Evolutionary conservation across 2,113 vertebrate species (phyloP).

Genomic region (Pteruthius melanotis): DNA sequence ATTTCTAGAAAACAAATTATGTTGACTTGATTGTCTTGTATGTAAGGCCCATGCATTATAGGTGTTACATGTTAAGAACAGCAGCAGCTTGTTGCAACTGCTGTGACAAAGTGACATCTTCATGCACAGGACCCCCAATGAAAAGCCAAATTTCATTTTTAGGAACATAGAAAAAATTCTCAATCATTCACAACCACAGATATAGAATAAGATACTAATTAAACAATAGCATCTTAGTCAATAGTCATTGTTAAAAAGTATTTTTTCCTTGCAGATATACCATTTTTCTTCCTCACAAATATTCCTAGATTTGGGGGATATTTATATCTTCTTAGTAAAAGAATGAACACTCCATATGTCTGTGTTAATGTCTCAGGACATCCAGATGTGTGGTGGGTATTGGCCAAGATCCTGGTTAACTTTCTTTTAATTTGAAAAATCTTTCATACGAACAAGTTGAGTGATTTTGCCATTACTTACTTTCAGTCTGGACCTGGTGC

Average conservation of each 20-base stretch:
- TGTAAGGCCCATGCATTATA: constrained; percentile 11
- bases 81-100: constrained; percentile 31
- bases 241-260: constrained; percentile 1
- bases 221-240: neutral
- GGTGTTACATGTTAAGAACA: neutral
- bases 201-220: neutral
- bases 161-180: constrained; percentile 43
- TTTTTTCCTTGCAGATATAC: neutral
- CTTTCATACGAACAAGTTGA: neutral
- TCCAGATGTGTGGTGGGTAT: neutral
- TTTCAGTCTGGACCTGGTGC: neutral
- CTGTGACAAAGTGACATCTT: constrained; percentile 11
- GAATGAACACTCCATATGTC: neutral
- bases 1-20: constrained; percentile 22
- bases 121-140: neutral
- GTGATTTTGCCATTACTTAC: neutral
- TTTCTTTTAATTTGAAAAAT: neutral
- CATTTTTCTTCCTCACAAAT: neutral
- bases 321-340: neutral
- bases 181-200: constrained; percentile 31
- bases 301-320: neutral
- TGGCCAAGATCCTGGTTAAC: neutral
- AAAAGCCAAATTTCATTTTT: constrained; percentile 60
- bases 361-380: neutral
- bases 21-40: neutral